Evolutionary conservation across 2,113 vertebrate species (phyloP).

Genomic region (Excalfactoria chinensis): DNA sequence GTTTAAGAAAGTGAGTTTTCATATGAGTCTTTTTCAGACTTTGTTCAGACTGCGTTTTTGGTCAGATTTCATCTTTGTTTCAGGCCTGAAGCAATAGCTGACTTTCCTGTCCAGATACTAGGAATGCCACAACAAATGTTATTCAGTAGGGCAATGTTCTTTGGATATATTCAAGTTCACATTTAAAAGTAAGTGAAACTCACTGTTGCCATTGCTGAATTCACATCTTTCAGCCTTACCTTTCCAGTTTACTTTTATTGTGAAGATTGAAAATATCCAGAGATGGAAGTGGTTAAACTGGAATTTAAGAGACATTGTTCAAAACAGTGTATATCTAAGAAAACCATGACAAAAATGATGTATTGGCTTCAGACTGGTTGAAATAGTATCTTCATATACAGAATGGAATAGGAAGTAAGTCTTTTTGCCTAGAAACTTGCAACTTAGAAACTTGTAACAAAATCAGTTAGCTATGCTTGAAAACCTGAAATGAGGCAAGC

Average conservation of each 20-base stretch:
- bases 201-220: neutral
- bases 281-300: neutral
- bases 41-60: fast-evolving
- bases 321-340: neutral
- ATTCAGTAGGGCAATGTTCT: neutral
- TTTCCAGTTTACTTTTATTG: neutral
- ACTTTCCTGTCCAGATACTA: neutral
- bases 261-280: neutral
- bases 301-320: neutral
- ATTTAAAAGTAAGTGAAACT: neutral
- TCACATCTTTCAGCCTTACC: neutral
- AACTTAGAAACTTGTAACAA: neutral
- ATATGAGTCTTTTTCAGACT: neutral
- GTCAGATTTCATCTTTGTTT: neutral
- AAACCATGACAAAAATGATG: neutral
- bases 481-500: neutral
- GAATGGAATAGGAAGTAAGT: neutral
- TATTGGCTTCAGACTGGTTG: neutral
- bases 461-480: neutral
- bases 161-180: neutral
- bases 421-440: neutral
- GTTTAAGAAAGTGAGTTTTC: neutral
- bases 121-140: neutral
- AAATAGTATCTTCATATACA: neutral
- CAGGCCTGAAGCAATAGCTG: neutral